Conservation (phyloP, 1,140 invertebrate genomes). For the Drosophila auraria region DNA sequence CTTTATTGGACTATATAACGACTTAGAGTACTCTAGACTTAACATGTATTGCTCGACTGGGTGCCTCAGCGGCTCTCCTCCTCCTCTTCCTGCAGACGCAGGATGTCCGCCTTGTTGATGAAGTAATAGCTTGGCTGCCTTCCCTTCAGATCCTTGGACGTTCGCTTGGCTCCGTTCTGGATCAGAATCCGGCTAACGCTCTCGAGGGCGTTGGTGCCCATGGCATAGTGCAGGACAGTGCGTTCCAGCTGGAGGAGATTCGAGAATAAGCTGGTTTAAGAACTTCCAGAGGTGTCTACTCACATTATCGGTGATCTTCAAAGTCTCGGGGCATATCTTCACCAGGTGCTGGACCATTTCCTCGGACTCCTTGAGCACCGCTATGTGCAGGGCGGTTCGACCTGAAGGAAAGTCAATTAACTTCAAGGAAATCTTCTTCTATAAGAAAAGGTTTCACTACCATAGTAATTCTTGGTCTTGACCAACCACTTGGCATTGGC, state of each 20-base stretch:
- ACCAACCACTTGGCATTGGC: constrained; percentile 89
- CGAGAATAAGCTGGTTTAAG: background rate
- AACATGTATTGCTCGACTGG: constrained; percentile 20
- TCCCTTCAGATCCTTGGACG: constrained; percentile 94
- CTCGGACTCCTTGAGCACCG: constrained; percentile 92
- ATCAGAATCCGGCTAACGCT: constrained; percentile 92
- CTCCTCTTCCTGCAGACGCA: constrained; percentile 93
- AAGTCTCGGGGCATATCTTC: constrained; percentile 89
- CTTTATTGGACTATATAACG: constrained; percentile 66
- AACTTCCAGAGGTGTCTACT: constrained; percentile 74
- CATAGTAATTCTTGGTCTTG: constrained; percentile 90
- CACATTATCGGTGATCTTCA: constrained; percentile 94
- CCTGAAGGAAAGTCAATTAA: constrained; percentile 60
- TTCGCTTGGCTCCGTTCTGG: constrained; percentile 92
- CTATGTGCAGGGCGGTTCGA: constrained; percentile 91
- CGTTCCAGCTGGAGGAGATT: constrained; percentile 89
- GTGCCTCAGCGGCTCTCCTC: constrained; percentile 85
- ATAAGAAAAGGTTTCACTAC: constrained; percentile 47
- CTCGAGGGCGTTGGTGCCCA: constrained; percentile 94
- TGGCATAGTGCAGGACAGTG: constrained; percentile 94
- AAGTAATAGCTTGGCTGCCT: constrained; percentile 96
- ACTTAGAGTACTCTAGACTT: constrained; percentile 52
- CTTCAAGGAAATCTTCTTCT: background rate
- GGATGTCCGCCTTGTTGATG: constrained; percentile 95
- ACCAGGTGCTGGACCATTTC: constrained; percentile 91